These are phyloP conservation scores for Chaenodraco wilsoni DNA, from an alignment of 2,797 vertebrate species.

Conservation along the genomic window DNA sequence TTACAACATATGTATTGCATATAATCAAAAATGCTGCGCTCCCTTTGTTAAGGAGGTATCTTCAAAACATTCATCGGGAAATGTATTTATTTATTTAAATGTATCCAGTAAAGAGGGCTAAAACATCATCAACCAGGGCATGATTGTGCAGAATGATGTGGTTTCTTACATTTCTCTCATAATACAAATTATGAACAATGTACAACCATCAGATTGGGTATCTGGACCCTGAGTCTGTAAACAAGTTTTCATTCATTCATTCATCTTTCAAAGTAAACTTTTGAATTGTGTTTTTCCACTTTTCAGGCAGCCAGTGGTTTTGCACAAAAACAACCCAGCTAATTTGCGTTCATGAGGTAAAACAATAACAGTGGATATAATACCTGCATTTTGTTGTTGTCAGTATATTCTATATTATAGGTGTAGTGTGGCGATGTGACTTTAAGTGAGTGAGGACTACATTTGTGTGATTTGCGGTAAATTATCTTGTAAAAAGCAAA, in stretches of 20 bases:
- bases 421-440: background rate
- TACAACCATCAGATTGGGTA: background rate
- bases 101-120: background rate
- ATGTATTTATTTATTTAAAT: background rate
- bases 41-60: background rate
- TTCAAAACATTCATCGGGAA: background rate
- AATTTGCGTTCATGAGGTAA: background rate
- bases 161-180: background rate
- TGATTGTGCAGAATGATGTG: background rate
- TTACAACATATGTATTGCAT: background rate
- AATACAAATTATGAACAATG: conserved; percentile 1
- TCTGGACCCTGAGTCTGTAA: no score
- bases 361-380: background rate
- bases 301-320: background rate
- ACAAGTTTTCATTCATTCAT: no score
- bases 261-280: background rate
- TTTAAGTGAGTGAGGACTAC: background rate
- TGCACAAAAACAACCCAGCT: background rate
- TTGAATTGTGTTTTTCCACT: background rate
- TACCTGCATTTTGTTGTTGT: background rate
- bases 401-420: background rate
- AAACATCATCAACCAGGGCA: conserved; percentile 2
- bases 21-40: background rate
- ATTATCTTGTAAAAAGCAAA: conserved; percentile 1
- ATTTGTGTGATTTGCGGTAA: background rate